These are phyloP conservation scores for Anodontia alba DNA, from an alignment of 2,888 invertebrate genomes.

Conservation along the genomic window DNA sequence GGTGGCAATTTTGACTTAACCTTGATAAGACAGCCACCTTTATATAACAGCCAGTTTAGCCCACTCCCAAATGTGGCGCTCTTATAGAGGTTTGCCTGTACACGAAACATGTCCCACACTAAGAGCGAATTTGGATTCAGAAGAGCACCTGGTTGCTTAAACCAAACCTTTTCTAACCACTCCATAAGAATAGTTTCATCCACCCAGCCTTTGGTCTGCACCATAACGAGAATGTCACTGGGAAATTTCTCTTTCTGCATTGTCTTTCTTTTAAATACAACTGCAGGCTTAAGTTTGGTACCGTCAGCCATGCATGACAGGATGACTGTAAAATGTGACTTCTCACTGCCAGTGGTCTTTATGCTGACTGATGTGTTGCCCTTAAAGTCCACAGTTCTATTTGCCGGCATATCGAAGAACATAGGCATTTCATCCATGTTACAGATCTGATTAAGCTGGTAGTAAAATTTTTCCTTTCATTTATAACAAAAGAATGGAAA, in stretches of 20 bases:
- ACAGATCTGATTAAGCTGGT: constrained; percentile 17
- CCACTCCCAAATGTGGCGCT: no score
- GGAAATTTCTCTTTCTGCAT: constrained; percentile 57
- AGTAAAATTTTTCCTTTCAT: background rate
- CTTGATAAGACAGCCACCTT: no score
- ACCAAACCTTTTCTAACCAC: constrained; percentile 1
- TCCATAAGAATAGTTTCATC: no score
- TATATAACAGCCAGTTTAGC: no score
- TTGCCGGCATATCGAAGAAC: constrained; percentile 50
- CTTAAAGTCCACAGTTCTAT: constrained; percentile 46
- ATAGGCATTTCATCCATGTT: constrained; percentile 31
- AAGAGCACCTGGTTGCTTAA: constrained; percentile 40
- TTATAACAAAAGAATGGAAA: constrained; percentile 39
- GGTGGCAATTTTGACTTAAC: no score
- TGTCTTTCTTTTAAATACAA: constrained; percentile 58
- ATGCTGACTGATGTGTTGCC: constrained; percentile 34
- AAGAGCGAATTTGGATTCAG: constrained; percentile 33
- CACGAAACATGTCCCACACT: constrained; percentile 51
- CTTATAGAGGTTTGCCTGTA: no score
- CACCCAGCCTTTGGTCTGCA: no score
- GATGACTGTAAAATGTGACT: constrained; percentile 58
- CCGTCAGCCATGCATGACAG: constrained; percentile 56
- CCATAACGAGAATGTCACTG: background rate
- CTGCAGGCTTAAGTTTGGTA: constrained; percentile 51
- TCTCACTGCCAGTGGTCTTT: constrained; percentile 46